Evolutionary conservation across 2,797 vertebrate species (phyloP), one percentile per base, ranked within the genome.

Genomic region (Urocyon cinereoargenteus): DNA sequence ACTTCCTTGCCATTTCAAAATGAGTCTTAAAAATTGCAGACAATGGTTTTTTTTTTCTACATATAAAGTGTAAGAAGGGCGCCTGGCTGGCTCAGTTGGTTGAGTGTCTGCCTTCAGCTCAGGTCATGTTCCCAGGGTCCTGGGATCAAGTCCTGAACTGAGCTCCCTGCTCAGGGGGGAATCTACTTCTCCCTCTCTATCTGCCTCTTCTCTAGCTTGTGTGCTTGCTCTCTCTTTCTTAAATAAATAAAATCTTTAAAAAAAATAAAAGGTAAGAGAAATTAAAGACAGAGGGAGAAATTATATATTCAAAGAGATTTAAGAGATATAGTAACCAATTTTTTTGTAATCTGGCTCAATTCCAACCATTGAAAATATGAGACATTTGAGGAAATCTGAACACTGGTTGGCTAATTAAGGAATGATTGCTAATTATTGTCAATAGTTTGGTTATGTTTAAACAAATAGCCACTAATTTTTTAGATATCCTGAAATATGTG

Each of bases 1-100:
- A 91, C 40, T 90, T n/a, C 31, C 57, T 18, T 1, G 10, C 3
- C 24, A 21, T 96, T 96, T 94, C 96, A 93, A 89, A 91, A 96
- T 31, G 21, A 89, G 22, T 68, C 77, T 92, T 86, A 73, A 97
- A 91, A 86, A 45, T 81, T 40, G 31, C 15, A 59, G 53, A 31
- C 21, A 40, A 22, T 28, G 16, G 13, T 14, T 91, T 55, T 53
- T 91, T 55, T 61, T 66, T 19, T 13, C 40, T 49, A 31, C 0
- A 18, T 36, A n/a, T 51, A 59, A 82, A 82, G 7, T 55, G 10
- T 22, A 72, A 45, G 40, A 45, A 45, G 40, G 40, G 40, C 6
- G 40, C 40, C 40, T 45, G 40, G 40, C 40, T 45, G 40, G 40
- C 40, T 45, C 40, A 45, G 40, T 45, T 45, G 40, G 40, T 7